Evolutionary conservation across 2,113 vertebrate genomes (phyloP).

Genomic region (Tautogolabrus adspersus): DNA sequence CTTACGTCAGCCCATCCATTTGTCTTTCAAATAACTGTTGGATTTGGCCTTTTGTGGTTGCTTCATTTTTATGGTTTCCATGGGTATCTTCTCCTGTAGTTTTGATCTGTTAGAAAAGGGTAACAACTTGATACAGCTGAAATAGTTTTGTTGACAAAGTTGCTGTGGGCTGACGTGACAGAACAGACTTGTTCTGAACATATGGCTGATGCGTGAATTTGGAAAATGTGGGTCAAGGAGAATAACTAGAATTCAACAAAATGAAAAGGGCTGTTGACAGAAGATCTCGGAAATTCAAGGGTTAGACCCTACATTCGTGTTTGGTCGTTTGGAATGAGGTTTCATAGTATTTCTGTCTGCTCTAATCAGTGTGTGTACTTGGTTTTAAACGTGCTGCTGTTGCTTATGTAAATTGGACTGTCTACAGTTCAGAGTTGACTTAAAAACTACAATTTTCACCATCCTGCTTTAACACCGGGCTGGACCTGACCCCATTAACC

Average conservation of each 20-base stretch:
- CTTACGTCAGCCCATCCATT: no score
- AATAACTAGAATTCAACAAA: not conserved
- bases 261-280: not conserved
- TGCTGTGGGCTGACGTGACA: not conserved
- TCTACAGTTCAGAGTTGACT: not conserved
- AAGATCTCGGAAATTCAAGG: no score
- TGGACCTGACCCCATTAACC: slow-evolving; percentile 54
- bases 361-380: no score
- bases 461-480: slow-evolving; percentile 10
- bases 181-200: not conserved
- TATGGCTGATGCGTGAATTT: not conserved
- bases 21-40: no score
- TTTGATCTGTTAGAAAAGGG: no score
- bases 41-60: no score
- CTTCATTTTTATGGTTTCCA: no score
- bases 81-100: no score
- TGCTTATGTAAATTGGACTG: not conserved
- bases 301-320: no score
- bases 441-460: not conserved
- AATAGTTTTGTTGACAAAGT: not conserved
- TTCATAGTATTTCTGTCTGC: no score
- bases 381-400: not conserved
- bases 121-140: no score
- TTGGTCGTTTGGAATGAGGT: no score
- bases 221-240: not conserved